Evolutionary conservation across 2,797 vertebrate genomes (phyloP).

Genomic region (Clangula hyemalis): DNA sequence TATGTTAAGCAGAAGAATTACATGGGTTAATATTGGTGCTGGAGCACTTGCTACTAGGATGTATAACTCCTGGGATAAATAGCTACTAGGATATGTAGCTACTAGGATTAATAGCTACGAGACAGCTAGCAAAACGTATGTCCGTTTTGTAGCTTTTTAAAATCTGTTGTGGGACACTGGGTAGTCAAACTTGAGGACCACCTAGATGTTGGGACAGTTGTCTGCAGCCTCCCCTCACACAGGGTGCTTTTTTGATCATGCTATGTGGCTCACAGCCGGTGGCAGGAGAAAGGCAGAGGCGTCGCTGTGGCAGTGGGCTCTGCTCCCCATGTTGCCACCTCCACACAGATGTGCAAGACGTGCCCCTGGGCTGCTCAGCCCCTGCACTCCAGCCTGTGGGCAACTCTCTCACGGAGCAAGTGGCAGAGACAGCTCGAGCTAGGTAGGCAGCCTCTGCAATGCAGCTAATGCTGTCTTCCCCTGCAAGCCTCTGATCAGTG

Average conservation of each 20-base stretch:
- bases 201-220: neutral
- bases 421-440: neutral
- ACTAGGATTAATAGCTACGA: neutral
- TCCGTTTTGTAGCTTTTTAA: neutral
- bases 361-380: neutral
- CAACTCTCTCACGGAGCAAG: neutral
- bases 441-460: neutral
- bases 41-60: neutral
- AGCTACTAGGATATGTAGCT: too few relatives aligned
- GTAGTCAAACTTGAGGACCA: neutral
- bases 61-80: too few relatives aligned
- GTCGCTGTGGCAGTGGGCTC: neutral
- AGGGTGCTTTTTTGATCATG: neutral
- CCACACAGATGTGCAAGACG: neutral
- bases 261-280: neutral
- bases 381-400: neutral
- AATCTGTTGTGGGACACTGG: neutral
- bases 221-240: neutral
- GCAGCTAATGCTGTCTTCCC: neutral
- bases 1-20: neutral
- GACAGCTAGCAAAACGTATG: neutral
- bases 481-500: neutral
- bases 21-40: neutral
- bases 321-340: neutral
- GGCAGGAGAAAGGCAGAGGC: accelerated